A percentile compares a stretch with the other conserved stretches of the same genome.
These are phyloP conservation scores for Alouatta palliata DNA, from an alignment of 2,113 vertebrate genomes.

Conservation along the genomic window DNA sequence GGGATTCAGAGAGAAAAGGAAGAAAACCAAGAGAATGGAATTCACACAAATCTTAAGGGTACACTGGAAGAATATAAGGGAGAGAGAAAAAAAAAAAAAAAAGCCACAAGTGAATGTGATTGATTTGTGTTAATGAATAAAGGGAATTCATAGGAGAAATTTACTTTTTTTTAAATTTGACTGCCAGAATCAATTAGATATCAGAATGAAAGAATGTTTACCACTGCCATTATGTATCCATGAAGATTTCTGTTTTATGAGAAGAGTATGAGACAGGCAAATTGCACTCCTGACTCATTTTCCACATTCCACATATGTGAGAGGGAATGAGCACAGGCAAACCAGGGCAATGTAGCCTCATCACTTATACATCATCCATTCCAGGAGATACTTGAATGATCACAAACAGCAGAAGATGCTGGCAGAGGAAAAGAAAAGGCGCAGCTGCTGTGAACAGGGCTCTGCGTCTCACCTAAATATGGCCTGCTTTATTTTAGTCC, in stretches of 20 bases:
- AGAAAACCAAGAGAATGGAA: not conserved
- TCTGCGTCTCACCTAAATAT: not conserved
- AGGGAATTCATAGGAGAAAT: not conserved
- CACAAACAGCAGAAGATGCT: not conserved
- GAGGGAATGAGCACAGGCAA: not conserved
- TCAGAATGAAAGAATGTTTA: not conserved
- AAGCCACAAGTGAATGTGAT: not conserved
- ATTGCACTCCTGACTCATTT: not conserved
- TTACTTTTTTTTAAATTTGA: slow-evolving; percentile 27
- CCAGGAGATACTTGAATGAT: not conserved
- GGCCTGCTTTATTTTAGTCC: not conserved
- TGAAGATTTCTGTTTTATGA: slow-evolving; percentile 23
- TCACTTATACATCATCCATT: not conserved
- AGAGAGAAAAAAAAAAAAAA: not conserved
- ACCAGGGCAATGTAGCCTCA: not conserved
- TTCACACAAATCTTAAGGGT: not conserved
- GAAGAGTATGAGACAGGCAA: not conserved
- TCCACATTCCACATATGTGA: not conserved
- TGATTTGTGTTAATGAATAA: not conserved
- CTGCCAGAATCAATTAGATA: not conserved
- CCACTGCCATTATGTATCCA: not conserved
- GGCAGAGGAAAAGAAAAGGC: not conserved
- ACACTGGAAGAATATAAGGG: not conserved
- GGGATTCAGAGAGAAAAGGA: not conserved
- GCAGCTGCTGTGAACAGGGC: not conserved